These are phyloP conservation scores for Anolis apletophallus DNA, from an alignment of 2,797 vertebrate genomes.

Conservation along the genomic window DNA sequence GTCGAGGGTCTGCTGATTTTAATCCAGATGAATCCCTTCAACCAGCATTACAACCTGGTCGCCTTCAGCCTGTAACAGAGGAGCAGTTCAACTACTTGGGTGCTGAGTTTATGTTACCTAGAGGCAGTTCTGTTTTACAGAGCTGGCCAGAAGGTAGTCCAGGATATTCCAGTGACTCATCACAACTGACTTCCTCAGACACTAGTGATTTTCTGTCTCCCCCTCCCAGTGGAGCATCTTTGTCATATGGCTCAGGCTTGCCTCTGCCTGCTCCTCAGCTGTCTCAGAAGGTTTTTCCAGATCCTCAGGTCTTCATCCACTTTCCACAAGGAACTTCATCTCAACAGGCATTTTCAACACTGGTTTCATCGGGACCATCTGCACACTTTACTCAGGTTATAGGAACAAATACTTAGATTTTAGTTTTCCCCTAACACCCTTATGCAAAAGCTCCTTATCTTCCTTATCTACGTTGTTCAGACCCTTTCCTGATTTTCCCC, in stretches of 20 bases:
- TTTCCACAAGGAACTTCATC: conserved; percentile 81
- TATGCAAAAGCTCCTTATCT: conserved; percentile 22
- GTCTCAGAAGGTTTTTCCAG: conserved; percentile 81
- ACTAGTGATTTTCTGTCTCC: conserved; percentile 93
- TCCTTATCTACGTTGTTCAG: conserved; percentile 11
- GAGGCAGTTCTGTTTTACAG: conserved; percentile 85
- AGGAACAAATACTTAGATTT: conserved; percentile 75
- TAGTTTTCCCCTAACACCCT: conserved; percentile 34
- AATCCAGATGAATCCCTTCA: conserved; percentile 85
- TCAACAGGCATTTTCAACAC: conserved; percentile 88
- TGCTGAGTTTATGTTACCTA: conserved; percentile 85
- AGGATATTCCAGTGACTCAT: conserved; percentile 94
- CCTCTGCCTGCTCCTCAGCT: conserved; percentile 79
- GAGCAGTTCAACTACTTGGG: conserved; percentile 85
- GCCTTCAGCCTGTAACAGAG: conserved; percentile 95
- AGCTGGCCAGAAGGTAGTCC: conserved; percentile 87
- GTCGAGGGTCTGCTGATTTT: conserved; percentile 89
- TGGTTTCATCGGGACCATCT: conserved; percentile 80
- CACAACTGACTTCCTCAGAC: conserved; percentile 91
- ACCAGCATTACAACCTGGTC: conserved; percentile 80
- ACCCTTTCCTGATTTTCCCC: conserved; percentile 18
- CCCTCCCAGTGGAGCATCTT: conserved; percentile 81
- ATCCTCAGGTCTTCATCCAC: conserved; percentile 83
- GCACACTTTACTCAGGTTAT: conserved; percentile 87
- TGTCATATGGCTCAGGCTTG: conserved; percentile 77